Conservation (phyloP, 2,888 invertebrate species). For the Scaptomyza flava region DNA sequence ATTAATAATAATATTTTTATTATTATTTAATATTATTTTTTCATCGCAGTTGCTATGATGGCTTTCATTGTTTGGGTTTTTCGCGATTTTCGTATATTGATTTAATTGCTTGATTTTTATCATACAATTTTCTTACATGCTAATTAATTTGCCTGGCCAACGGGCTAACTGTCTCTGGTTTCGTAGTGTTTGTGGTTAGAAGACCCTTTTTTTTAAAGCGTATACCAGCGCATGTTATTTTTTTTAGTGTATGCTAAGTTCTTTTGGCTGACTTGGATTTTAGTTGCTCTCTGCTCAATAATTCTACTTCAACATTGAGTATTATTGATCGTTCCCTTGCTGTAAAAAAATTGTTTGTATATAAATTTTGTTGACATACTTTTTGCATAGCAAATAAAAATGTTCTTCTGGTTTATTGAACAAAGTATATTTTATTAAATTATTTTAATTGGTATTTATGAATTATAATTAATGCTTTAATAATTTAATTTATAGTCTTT, state of each 20-base stretch:
- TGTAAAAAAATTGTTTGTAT: slow-evolving; percentile 31
- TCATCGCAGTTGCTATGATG: slow-evolving; percentile 62
- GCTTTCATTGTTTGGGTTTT: slow-evolving; percentile 55
- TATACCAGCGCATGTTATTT: slow-evolving; percentile 13
- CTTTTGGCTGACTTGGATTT: slow-evolving; percentile 54
- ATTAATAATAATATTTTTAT: slow-evolving; percentile 74
- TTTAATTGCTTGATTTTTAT: slow-evolving; percentile 70
- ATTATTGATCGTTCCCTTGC: slow-evolving; percentile 14
- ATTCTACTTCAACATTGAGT: slow-evolving; percentile 13
- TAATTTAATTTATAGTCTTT: slow-evolving; percentile 52
- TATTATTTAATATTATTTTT: slow-evolving; percentile 34
- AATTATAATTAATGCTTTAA: slow-evolving; percentile 50
- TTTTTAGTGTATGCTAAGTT: slow-evolving; percentile 20
- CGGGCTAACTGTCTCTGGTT: slow-evolving; percentile 21
- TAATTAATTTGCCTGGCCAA: slow-evolving; percentile 67
- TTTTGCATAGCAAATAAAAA: slow-evolving; percentile 45
- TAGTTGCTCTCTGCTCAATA: slow-evolving; percentile 26
- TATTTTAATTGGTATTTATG: slow-evolving; percentile 20
- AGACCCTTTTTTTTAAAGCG: slow-evolving; percentile 14
- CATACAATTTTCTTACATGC: slow-evolving; percentile 71
- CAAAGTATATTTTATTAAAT: slow-evolving; percentile 46
- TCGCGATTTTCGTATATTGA: slow-evolving; percentile 12
- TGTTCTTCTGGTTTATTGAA: slow-evolving; percentile 50
- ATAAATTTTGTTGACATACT: slow-evolving; percentile 18
- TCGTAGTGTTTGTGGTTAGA: slow-evolving; percentile 5